Conservation (phyloP, 1,140 invertebrate species). For the Drosophila bocki region DNA sequence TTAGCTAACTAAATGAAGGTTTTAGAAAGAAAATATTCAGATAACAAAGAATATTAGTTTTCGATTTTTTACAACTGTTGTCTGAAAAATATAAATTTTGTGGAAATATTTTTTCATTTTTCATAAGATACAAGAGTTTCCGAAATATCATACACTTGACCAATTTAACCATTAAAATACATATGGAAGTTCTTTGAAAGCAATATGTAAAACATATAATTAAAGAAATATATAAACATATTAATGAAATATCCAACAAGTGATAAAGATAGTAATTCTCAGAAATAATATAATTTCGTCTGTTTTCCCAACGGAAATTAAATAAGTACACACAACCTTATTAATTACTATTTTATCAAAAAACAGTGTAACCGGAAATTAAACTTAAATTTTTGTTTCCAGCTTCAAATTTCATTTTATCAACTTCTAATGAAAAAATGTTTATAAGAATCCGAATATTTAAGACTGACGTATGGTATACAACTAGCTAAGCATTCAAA, state of each 20-base stretch:
- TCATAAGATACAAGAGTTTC: not conserved
- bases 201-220: not conserved
- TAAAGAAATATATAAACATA: not conserved
- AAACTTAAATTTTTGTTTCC: not conserved
- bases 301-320: not conserved
- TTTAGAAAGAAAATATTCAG: not conserved
- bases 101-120: not conserved
- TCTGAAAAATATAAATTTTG: not conserved
- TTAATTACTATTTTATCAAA: not conserved
- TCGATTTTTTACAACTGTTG: too few species aligned
- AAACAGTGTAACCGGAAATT: not conserved
- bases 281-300: not conserved
- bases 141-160: not conserved
- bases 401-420: not conserved
- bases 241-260: not conserved
- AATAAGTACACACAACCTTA: not conserved
- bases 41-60: not conserved
- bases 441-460: not conserved
- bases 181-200: not conserved
- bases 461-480: not conserved
- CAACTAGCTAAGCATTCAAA: too few species aligned
- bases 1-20: too few species aligned
- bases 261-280: not conserved
- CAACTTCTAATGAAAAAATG: not conserved
- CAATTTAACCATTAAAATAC: not conserved